A percentile compares a stretch with the other conserved stretches of the same genome.
These are phyloP conservation scores for Fundulus diaphanus DNA, from an alignment of 2,797 vertebrate species.

Conservation along the genomic window DNA sequence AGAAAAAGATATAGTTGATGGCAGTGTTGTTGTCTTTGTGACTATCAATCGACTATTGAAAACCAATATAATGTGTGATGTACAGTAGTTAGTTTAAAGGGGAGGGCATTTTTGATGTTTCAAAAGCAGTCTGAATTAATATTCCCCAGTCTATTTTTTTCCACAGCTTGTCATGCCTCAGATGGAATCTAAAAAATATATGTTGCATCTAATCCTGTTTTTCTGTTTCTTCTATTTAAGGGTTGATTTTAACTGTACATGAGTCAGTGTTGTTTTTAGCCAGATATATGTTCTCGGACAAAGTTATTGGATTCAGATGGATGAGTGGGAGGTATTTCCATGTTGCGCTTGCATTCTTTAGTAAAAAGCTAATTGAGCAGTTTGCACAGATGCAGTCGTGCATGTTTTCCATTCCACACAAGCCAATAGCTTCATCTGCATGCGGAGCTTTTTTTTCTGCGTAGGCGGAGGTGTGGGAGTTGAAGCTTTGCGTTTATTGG, in stretches of 20 bases:
- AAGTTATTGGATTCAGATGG: slow-evolving; percentile 12
- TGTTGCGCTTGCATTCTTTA: slow-evolving; percentile 18
- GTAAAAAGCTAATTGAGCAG: slow-evolving; percentile 16
- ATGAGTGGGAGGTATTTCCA: slow-evolving; percentile 27
- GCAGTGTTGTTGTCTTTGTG: background rate
- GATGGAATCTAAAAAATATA: background rate
- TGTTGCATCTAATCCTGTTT: background rate
- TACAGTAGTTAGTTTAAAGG: background rate
- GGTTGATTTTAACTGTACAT: slow-evolving; percentile 30
- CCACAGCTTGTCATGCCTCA: too few species aligned
- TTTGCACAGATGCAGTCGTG: slow-evolving; percentile 40
- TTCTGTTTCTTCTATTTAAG: slow-evolving; percentile 9
- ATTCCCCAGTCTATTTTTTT: too few species aligned
- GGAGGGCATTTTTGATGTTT: background rate
- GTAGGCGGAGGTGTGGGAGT: slow-evolving; percentile 36
- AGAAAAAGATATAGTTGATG: background rate
- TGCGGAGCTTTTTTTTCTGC: slow-evolving; percentile 42
- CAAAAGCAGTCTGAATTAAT: background rate
- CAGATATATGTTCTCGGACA: slow-evolving; percentile 35
- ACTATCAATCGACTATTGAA: background rate
- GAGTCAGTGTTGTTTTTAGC: slow-evolving; percentile 42
- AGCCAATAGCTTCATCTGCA: slow-evolving; percentile 47
- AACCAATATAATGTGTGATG: background rate
- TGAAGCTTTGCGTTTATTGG: slow-evolving; percentile 44
- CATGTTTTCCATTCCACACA: slow-evolving; percentile 39